phyloP scores from a whole-genome alignment of 2,113 vertebrate genomes.

The Cheirogaleus medius region DNA sequence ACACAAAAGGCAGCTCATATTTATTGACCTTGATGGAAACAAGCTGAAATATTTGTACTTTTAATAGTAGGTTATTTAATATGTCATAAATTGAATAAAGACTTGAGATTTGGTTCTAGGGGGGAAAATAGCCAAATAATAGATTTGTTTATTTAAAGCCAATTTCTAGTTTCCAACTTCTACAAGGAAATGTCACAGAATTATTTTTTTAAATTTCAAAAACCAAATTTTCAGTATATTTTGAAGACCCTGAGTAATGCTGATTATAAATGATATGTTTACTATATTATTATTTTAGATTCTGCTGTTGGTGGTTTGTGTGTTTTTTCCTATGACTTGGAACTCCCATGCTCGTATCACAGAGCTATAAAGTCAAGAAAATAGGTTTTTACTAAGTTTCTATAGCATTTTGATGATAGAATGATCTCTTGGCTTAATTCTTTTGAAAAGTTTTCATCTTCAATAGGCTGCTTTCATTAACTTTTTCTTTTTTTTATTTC shows the following conservation, averaged over 20 bases:
- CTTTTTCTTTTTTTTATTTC: background rate
- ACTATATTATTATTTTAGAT: background rate
- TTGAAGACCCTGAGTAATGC: background rate
- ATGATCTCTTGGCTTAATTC: slow-evolving; percentile 15
- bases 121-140: background rate
- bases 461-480: background rate
- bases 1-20: background rate
- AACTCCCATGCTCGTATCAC: background rate
- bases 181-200: background rate
- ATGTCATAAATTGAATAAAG: background rate
- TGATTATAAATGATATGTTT: background rate
- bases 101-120: background rate
- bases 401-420: background rate
- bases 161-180: background rate
- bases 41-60: background rate
- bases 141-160: background rate
- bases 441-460: slow-evolving; percentile 32
- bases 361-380: background rate
- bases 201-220: background rate
- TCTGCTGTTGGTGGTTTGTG: background rate
- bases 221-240: background rate
- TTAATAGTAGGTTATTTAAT: background rate
- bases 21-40: background rate
- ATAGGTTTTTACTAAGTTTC: background rate
- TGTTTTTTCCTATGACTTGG: background rate